Evolutionary conservation across 2,888 invertebrate species (phyloP).

Genomic region (Heliconius hortense): DNA sequence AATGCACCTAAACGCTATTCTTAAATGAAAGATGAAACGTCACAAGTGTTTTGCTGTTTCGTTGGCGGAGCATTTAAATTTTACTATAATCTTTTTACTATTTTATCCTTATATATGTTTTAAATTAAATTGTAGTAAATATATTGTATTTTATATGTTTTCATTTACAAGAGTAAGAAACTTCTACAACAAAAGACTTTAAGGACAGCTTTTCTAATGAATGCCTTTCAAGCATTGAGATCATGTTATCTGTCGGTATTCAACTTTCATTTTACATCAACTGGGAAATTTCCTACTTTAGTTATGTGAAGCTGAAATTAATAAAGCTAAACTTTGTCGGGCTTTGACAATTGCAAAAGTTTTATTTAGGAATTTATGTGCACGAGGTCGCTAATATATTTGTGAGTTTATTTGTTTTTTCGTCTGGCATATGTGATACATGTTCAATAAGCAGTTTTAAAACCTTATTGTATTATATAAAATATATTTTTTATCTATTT

Average conservation of each 20-base stretch:
- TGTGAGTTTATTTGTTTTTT: neutral
- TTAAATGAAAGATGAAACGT: constrained; percentile 31
- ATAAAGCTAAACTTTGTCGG: constrained; percentile 15
- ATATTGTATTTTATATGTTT: neutral
- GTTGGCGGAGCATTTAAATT: constrained; percentile 41
- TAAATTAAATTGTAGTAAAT: no score
- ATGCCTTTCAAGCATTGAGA: constrained; percentile 2
- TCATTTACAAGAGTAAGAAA: neutral
- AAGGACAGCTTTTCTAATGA: neutral
- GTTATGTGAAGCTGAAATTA: constrained; percentile 13
- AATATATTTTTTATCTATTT: neutral
- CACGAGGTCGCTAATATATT: constrained; percentile 1
- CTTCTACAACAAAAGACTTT: neutral
- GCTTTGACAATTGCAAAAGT: constrained; percentile 8
- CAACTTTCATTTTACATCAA: constrained; percentile 11
- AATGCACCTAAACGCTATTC: constrained; percentile 37
- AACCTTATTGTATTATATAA: neutral
- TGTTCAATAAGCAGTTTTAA: neutral
- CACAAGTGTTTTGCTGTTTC: constrained; percentile 29
- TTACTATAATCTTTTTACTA: neutral
- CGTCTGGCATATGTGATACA: neutral
- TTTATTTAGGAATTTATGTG: neutral
- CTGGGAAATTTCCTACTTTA: constrained; percentile 13
- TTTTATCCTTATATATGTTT: neutral
- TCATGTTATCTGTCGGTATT: constrained; percentile 13